phyloP scores from a whole-genome alignment of 1,140 invertebrate species.

The Magallana angulata region DNA sequence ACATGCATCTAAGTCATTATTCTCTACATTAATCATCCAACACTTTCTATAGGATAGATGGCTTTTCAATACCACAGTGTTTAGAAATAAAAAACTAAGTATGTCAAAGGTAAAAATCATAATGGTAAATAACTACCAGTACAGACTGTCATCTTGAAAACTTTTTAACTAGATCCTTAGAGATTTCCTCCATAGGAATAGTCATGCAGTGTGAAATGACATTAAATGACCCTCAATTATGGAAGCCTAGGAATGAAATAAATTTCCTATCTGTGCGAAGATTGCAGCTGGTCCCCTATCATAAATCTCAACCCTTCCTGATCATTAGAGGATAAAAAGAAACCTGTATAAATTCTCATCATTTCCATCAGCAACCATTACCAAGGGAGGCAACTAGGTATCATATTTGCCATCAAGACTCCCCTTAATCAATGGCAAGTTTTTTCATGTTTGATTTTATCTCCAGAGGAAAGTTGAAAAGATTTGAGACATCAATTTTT shows the following conservation, averaged over 20 bases:
- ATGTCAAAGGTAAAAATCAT: too few species aligned
- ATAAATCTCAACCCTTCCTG: background rate
- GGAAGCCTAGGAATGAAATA: background rate
- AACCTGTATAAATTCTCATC: slow-evolving; percentile 30
- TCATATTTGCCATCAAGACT: slow-evolving; percentile 31
- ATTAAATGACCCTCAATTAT: background rate
- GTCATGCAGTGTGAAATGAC: too few species aligned
- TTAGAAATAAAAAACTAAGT: too few species aligned
- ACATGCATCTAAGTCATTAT: too few species aligned
- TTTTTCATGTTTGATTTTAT: slow-evolving; percentile 33
- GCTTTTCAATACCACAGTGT: too few species aligned
- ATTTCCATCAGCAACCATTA: slow-evolving; percentile 17
- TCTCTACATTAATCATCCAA: too few species aligned
- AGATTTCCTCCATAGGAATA: too few species aligned
- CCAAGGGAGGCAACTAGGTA: slow-evolving; percentile 12
- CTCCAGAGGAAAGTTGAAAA: slow-evolving; percentile 32
- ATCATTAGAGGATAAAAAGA: slow-evolving; percentile 27
- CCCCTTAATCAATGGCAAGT: slow-evolving; percentile 19
- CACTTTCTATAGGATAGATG: too few species aligned
- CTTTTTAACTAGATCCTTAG: too few species aligned
- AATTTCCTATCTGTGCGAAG: background rate
- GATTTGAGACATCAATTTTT: slow-evolving; percentile 36
- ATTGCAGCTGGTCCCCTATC: slow-evolving; percentile 28
- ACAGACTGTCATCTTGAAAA: too few species aligned
- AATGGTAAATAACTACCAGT: too few species aligned